phyloP scores from a whole-genome alignment of 2,113 vertebrate genomes.

The Phalacrocorax carbo region DNA sequence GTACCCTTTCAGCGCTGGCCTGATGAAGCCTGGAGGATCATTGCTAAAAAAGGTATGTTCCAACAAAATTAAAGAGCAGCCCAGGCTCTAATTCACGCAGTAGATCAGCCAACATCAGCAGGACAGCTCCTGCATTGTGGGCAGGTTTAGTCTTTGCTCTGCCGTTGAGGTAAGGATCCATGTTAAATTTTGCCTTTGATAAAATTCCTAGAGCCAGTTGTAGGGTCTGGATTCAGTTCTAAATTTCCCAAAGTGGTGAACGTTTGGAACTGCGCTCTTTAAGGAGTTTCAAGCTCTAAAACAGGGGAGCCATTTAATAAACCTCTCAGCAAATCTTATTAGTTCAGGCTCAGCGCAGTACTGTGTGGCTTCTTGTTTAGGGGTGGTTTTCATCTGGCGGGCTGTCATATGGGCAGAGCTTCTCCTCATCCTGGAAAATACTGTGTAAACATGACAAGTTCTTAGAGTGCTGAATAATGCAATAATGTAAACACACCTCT shows the following conservation, averaged over 20 bases:
- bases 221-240: background rate
- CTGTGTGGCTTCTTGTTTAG: background rate
- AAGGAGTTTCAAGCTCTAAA: background rate
- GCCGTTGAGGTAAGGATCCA: background rate
- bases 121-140: background rate
- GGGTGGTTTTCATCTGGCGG: constrained; percentile 1
- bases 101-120: background rate
- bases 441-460: background rate
- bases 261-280: background rate
- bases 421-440: background rate
- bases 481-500: background rate
- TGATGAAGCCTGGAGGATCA: background rate
- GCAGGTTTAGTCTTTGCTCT: background rate
- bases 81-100: background rate
- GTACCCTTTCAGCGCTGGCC: background rate
- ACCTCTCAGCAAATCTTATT: background rate
- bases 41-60: background rate
- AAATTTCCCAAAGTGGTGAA: background rate
- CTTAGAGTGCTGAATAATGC: background rate
- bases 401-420: constrained; percentile 2
- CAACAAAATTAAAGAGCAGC: background rate
- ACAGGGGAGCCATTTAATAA: background rate
- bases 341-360: background rate
- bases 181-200: background rate
- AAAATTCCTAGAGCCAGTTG: background rate